Conservation (phyloP, 2,797 vertebrate genomes). For the Podargus strigoides region DNA sequence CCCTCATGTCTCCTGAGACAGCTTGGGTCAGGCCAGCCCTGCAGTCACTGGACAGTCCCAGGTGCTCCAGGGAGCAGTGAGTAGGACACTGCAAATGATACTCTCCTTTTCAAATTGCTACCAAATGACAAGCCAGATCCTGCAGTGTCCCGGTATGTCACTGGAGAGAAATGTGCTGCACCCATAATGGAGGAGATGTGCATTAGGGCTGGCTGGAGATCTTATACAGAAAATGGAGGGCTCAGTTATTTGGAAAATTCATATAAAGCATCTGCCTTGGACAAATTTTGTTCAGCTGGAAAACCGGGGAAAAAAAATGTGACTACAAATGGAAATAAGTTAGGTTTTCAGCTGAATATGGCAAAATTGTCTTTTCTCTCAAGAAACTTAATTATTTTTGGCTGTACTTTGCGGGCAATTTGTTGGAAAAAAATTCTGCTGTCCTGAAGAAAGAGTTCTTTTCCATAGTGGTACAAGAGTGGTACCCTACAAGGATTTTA, state of each 20-base stretch:
- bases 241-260: neutral
- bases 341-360: neutral
- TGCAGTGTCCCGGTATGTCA: neutral
- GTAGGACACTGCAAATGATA: neutral
- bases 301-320: neutral
- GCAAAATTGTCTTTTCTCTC: neutral
- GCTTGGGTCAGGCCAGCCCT: neutral
- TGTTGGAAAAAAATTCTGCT: neutral
- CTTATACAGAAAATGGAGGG: neutral
- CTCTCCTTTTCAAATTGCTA: neutral
- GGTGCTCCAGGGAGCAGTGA: neutral
- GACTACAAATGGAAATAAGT: neutral
- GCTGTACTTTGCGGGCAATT: neutral
- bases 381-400: neutral
- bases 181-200: accelerated
- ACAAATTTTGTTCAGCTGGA: neutral
- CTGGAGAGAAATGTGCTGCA: neutral
- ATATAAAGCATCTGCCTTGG: neutral
- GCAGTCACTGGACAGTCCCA: neutral
- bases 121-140: accelerated
- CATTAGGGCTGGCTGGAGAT: neutral
- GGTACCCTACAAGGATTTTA: neutral
- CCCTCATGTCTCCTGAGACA: neutral
- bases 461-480: neutral
- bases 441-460: neutral